Conservation (phyloP, 2,888 invertebrate species). For the Lithophane semibrunnea region DNA sequence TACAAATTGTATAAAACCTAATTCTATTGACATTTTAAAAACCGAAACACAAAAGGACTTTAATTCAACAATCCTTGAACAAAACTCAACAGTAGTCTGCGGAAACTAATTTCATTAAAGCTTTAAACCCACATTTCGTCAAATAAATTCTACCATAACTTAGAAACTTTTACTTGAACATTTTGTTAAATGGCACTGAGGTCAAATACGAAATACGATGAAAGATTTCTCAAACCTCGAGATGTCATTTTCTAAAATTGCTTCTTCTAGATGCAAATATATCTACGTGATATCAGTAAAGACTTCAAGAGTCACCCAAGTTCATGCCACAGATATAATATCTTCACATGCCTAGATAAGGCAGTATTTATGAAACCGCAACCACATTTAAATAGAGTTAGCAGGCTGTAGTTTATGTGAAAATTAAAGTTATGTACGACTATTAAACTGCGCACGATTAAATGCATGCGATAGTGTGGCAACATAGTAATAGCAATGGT, state of each 20-base stretch:
- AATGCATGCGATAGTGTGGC: constrained; percentile 49
- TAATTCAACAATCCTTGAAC: constrained; percentile 46
- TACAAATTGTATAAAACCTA: constrained; percentile 9
- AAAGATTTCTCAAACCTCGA: constrained; percentile 62
- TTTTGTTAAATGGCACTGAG: constrained; percentile 42
- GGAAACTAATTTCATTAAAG: constrained; percentile 69
- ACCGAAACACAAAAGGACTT: constrained; percentile 11
- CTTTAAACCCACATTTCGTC: constrained; percentile 63
- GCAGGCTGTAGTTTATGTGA: constrained; percentile 43
- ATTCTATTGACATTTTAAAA: constrained; percentile 6
- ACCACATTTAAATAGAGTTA: constrained; percentile 45
- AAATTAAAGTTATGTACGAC: constrained; percentile 51
- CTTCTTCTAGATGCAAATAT: constrained; percentile 72
- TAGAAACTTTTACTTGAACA: constrained; percentile 62
- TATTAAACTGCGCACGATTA: constrained; percentile 48
- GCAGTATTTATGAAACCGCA: constrained; percentile 36
- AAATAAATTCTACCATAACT: constrained; percentile 65
- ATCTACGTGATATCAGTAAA: constrained; percentile 51
- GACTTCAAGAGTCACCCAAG: constrained; percentile 41
- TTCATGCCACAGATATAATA: constrained; percentile 41
- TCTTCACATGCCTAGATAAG: constrained; percentile 32
- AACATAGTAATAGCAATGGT: constrained; percentile 25
- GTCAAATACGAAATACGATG: constrained; percentile 58
- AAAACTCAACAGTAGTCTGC: constrained; percentile 61
- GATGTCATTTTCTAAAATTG: constrained; percentile 69